Conservation (phyloP, 2,888 invertebrate species). For the Archips crataeganus region DNA sequence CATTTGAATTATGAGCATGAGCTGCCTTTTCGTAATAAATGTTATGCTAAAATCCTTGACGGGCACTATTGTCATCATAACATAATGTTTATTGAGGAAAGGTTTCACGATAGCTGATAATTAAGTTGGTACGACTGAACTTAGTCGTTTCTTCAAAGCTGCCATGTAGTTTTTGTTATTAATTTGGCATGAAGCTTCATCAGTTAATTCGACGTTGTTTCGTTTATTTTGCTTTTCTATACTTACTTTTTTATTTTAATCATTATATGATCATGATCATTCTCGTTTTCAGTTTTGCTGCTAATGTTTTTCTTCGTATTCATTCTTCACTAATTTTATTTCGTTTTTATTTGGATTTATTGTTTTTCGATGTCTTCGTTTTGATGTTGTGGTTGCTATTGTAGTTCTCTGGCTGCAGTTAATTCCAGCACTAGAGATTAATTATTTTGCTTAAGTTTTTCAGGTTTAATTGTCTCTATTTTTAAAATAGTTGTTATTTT, state of each 20-base stretch:
- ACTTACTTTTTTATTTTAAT: background rate
- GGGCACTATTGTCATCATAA: background rate
- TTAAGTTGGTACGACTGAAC: background rate
- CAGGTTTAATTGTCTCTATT: background rate
- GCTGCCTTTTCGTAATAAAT: background rate
- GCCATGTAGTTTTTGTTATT: conserved; percentile 21
- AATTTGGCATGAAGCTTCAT: conserved; percentile 25
- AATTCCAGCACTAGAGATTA: background rate
- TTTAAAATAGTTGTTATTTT: background rate
- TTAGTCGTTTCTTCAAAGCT: background rate
- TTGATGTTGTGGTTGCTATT: background rate
- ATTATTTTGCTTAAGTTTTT: background rate
- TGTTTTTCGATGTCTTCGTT: conserved; percentile 6
- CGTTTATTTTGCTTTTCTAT: background rate
- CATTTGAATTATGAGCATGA: background rate
- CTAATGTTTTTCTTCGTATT: conserved; percentile 25
- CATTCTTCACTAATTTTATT: conserved; percentile 8
- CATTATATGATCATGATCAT: background rate
- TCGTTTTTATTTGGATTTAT: background rate
- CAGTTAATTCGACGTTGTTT: conserved; percentile 3
- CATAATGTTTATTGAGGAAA: background rate
- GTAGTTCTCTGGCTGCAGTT: background rate
- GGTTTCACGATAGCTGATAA: background rate
- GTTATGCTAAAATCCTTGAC: background rate
- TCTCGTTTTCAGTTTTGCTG: conserved; percentile 17